Base-by-base conservation (phyloP, 2,888 invertebrate genomes). In the Dioctria linearis region DNA sequence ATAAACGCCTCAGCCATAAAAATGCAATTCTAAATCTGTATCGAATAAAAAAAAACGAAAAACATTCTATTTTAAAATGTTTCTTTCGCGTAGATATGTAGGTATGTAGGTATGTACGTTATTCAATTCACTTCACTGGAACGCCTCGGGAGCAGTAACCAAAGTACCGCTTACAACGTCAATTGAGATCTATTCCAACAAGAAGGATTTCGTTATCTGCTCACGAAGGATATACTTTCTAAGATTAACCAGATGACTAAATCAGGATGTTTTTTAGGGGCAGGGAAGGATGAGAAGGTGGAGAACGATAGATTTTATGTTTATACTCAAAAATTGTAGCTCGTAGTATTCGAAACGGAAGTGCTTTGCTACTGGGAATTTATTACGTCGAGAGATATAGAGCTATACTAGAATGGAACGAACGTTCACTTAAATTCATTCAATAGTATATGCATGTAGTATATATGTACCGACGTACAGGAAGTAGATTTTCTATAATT, bases 171-270 rank as follows among this genome's bases (percentile, higher is more conserved):
- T 69, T 11, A 51, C 69, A n/a, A 49, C 51, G 69, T 51, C 69
- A 69, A 69, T 69, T 69, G 69, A 69, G 49, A 49, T 69, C 69
- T 39, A 69, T 69, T 51, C 46, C 69, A 39, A 25, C 25, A 25
- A 37, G 51, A 51, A 51, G 13, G 69, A 54, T 46, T 49, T 9
- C 51, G 51, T 69, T 51, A 51, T 51, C 51, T 49, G 69, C 51
- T 39, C 49, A 69, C 49, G n/a, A 51, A 37, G 51, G 51, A 69
- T 69, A 25, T 25, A 25, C 25, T 25, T 25, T 25, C 25, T 25
- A 51, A 69, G 69, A 69, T 69, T 69, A 69, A 69, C 69, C 69
- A 69, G 69, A 51, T 51, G 69, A 69, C 11, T 69, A 51, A 69
- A 69, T 69, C 69, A 25, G 25, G 25, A 25, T 25, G 25, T 25